These are phyloP conservation scores for Balaeniceps rex DNA, from an alignment of 2,113 vertebrate genomes.

Conservation along the genomic window DNA sequence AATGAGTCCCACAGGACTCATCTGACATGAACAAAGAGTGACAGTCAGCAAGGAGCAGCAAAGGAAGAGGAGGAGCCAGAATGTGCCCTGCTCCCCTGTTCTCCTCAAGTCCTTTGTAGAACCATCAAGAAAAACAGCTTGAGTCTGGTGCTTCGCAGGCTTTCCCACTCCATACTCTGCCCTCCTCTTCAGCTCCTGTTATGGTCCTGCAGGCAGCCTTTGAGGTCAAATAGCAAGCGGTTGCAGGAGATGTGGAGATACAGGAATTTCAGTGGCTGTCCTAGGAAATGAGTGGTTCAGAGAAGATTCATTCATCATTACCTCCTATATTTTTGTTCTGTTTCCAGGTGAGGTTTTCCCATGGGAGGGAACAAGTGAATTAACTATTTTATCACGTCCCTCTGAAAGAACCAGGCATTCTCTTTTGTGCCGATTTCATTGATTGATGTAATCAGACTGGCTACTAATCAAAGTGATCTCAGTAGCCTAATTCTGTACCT, in stretches of 20 bases:
- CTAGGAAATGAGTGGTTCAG: not conserved
- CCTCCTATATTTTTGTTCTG: not conserved
- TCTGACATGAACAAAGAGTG: not conserved
- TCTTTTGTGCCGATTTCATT: not conserved
- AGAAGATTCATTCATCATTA: not conserved
- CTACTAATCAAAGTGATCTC: constrained; percentile 4
- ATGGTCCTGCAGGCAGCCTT: not conserved
- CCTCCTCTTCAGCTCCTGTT: not conserved
- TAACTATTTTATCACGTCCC: not conserved
- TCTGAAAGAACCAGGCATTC: not conserved
- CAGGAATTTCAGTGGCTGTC: not conserved
- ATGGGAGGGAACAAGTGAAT: not conserved
- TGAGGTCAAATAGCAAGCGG: not conserved
- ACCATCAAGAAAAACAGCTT: not conserved
- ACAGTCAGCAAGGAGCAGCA: not conserved
- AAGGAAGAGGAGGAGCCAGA: not conserved
- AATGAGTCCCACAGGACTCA: not conserved
- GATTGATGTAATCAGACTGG: not conserved
- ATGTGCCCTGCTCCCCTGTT: not conserved
- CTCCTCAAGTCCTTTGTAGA: not conserved
- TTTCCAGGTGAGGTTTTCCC: not conserved
- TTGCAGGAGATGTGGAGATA: not conserved
- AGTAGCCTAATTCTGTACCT: constrained; percentile 19
- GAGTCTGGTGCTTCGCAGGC: not conserved
- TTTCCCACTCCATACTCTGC: not conserved